A percentile compares a stretch with the other conserved stretches of the same genome.
Conservation (phyloP, 1,140 invertebrate species). For the Ephestia elutella region DNA sequence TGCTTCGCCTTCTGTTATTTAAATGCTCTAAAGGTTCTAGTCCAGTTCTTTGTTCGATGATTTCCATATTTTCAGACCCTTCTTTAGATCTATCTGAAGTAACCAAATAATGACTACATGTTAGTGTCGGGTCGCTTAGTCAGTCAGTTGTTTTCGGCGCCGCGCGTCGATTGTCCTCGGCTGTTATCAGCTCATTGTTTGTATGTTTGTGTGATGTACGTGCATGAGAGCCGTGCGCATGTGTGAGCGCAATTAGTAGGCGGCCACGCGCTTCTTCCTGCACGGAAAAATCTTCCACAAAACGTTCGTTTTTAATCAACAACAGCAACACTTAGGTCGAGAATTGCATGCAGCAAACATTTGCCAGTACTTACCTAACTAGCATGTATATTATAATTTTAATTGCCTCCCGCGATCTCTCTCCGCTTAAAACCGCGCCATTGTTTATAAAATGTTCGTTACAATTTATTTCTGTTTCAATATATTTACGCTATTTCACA, state of each 20-base stretch:
- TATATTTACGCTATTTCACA: background rate
- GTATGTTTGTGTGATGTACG: constrained; percentile 13
- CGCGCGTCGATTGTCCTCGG: constrained; percentile 7
- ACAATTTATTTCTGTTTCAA: background rate
- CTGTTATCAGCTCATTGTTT: constrained; percentile 16
- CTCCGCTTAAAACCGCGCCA: constrained; percentile 13
- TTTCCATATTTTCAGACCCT: no score
- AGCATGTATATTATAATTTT: constrained; percentile 18
- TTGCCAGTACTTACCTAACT: constrained; percentile 5
- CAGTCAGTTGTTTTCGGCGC: background rate
- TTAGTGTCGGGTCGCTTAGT: background rate
- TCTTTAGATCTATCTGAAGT: no score
- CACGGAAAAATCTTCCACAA: background rate
- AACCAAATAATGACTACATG: background rate
- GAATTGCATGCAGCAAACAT: background rate
- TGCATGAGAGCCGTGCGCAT: background rate
- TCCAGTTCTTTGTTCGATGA: no score
- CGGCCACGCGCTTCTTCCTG: constrained; percentile 1
- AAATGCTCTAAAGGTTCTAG: no score
- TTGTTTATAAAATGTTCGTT: constrained; percentile 17
- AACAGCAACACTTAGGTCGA: background rate
- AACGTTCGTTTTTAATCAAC: background rate
- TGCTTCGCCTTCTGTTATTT: no score
- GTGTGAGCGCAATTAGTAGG: constrained; percentile 8
- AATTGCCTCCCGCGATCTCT: constrained; percentile 14